phyloP scores from a whole-genome alignment of 30 jellyfish, hydroid and myxozoan genomes.

The Aurelia coerulea region DNA sequence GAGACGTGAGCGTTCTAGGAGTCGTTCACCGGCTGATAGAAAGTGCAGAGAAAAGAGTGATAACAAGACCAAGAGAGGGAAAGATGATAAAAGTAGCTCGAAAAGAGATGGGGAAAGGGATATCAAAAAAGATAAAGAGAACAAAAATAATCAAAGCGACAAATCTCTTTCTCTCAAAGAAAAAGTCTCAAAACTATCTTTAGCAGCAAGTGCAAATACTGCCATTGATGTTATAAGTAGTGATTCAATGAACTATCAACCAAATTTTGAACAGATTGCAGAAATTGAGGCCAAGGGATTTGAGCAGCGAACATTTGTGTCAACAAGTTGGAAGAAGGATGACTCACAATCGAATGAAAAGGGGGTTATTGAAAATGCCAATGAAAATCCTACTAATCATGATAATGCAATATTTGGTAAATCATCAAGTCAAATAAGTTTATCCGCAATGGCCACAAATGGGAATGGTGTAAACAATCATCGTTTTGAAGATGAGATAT shows the following conservation, averaged over 20 bases:
- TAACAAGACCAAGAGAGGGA: not conserved
- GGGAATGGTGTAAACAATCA: slow-evolving; percentile 5
- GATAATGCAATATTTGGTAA: slow-evolving; percentile 45
- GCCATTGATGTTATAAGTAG: not conserved
- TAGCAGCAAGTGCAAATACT: not conserved
- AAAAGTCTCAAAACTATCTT: slow-evolving; percentile 17
- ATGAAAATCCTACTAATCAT: slow-evolving; percentile 7
- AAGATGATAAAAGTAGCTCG: not conserved
- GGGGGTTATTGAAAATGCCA: not conserved
- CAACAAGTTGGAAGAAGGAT: slow-evolving; percentile 14
- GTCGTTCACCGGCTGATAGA: slow-evolving; percentile 46
- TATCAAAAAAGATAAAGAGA: not conserved
- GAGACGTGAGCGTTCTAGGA: slow-evolving; percentile 47
- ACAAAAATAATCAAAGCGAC: not conserved
- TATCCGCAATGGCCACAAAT: not conserved
- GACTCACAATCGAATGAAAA: not conserved
- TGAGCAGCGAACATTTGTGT: slow-evolving; percentile 52
- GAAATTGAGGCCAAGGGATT: slow-evolving; percentile 58
- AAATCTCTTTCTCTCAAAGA: slow-evolving; percentile 34
- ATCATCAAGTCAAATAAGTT: not conserved
- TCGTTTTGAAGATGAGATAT: slow-evolving; percentile 27
- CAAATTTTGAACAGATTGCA: slow-evolving; percentile 40
- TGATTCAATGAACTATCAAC: not conserved
- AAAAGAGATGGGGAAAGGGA: slow-evolving; percentile 18
- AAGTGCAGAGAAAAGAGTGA: slow-evolving; percentile 3